Base-by-base conservation (phyloP, 2,888 invertebrate species). In the Exephanes ischioxanthus region DNA sequence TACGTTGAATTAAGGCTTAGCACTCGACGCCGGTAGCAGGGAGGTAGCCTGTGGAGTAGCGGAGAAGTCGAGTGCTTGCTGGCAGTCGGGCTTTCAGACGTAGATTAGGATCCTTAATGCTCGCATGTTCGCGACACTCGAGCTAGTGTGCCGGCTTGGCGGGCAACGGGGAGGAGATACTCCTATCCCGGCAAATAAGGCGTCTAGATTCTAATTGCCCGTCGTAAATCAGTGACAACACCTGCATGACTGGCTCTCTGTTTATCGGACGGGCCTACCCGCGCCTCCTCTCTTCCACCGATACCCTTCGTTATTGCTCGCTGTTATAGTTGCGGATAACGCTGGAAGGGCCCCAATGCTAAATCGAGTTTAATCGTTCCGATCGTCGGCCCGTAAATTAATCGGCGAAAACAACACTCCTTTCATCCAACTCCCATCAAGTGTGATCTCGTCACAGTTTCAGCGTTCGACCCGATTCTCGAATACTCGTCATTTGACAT, bases 221-320 rank as follows among this genome's bases (percentile, higher is more conserved):
- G 84, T 88, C 92, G 92, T 94, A 94, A 94, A 94, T 94, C 94
- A 94, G 90, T 90, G 93, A 94, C 94, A 94, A 93, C 94, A 94
- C 93, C 93, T 94, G 94, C 93, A 92, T 91, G 88, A 90, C 90
- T 90, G 88, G 89, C 88, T 89, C 80, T 90, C 92, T 93, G 92
- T 93, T 93, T 93, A 93, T 93, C 90, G 90, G 90, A 89, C 88
- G 89, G 89, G 58, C 41, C 66, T 66, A 14, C 80, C 63, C 79
- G 55, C 53, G 79, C 71, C 77, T 58, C 45, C 30, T 70, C 78
- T 51, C 37, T 22, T n/a, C 67, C 22, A 33, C 33, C 16, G 14
- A 63, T 33, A 26, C 63, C 63, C 30, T 30, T 30, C 22, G 26
- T 63, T 63, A 63, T 58, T 58, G 22, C 45, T 19, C 33, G 53